Evolutionary conservation across 1,140 invertebrate genomes (phyloP).

Genomic region (Agrypnia vestita): DNA sequence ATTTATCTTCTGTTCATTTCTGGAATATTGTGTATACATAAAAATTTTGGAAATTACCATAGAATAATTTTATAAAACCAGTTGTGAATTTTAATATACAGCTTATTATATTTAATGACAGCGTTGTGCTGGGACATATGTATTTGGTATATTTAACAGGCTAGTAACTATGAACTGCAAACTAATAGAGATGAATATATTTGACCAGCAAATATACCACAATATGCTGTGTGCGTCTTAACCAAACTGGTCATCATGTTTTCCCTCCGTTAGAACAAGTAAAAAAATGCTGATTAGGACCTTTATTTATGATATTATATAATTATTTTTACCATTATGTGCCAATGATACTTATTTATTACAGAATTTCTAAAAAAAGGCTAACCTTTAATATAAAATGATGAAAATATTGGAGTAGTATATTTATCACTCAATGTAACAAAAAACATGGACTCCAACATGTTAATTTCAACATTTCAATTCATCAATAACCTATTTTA

Average conservation of each 20-base stretch:
- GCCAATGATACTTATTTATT: slow-evolving; percentile 44
- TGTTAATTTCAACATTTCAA: neutral
- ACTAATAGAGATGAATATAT: slow-evolving; percentile 50
- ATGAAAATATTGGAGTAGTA: slow-evolving; percentile 42
- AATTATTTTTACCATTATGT: slow-evolving; percentile 18
- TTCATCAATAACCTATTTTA: neutral
- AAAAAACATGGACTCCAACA: slow-evolving; percentile 27
- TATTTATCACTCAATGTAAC: slow-evolving; percentile 36
- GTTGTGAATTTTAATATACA: slow-evolving; percentile 29
- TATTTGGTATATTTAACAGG: slow-evolving; percentile 23
- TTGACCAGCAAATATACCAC: slow-evolving; percentile 59
- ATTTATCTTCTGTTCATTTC: neutral
- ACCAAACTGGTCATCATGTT: slow-evolving; percentile 10
- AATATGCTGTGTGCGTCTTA: slow-evolving; percentile 53
- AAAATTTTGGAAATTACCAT: no score
- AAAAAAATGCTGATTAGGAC: neutral
- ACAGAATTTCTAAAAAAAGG: slow-evolving; percentile 40
- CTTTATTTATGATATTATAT: slow-evolving; percentile 16
- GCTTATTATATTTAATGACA: slow-evolving; percentile 41
- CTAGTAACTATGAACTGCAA: slow-evolving; percentile 42
- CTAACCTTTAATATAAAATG: slow-evolving; percentile 38
- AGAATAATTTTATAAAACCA: neutral
- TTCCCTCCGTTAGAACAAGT: neutral
- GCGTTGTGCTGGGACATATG: slow-evolving; percentile 53
- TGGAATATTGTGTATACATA: slow-evolving; percentile 1